Evolutionary conservation across 2,888 invertebrate species (phyloP).

Genomic region (Galeopsomyia nigrocyanea): DNA sequence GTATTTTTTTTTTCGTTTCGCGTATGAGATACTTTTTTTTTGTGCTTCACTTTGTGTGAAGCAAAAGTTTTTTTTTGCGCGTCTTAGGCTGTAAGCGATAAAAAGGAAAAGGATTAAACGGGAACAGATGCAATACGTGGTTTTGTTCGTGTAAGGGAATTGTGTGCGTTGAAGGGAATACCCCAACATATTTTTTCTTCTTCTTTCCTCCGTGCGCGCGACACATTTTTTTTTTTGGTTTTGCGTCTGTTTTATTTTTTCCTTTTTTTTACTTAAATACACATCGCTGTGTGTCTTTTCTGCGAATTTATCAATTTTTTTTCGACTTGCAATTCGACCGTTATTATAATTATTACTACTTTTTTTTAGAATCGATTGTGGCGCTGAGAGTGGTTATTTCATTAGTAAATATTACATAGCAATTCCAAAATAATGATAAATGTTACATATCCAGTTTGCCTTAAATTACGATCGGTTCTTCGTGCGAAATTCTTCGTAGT

Average conservation of each 20-base stretch:
- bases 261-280: slow-evolving; percentile 44
- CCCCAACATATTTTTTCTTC: background rate
- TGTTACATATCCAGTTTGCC: slow-evolving; percentile 43
- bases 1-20: slow-evolving; percentile 47
- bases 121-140: slow-evolving; percentile 47
- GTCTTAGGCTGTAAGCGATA: slow-evolving; percentile 46
- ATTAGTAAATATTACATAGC: slow-evolving; percentile 17
- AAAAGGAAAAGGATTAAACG: slow-evolving; percentile 45
- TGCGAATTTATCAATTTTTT: slow-evolving; percentile 35
- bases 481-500: background rate
- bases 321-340: slow-evolving; percentile 24
- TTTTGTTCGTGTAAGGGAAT: slow-evolving; percentile 29
- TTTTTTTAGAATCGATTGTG: no score
- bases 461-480: slow-evolving; percentile 15
- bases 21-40: slow-evolving; percentile 42
- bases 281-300: slow-evolving; percentile 44
- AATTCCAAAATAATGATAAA: slow-evolving; percentile 40
- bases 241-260: slow-evolving; percentile 39
- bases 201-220: slow-evolving; percentile 4
- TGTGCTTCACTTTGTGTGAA: slow-evolving; percentile 22
- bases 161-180: background rate
- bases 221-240: slow-evolving; percentile 7
- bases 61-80: slow-evolving; percentile 42
- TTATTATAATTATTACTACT: slow-evolving; percentile 8
- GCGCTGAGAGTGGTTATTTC: slow-evolving; percentile 6